Evolutionary conservation across 2,113 vertebrate species (phyloP), one percentile per base, ranked within the genome.

Genomic region (Ivindomyrus marchei): DNA sequence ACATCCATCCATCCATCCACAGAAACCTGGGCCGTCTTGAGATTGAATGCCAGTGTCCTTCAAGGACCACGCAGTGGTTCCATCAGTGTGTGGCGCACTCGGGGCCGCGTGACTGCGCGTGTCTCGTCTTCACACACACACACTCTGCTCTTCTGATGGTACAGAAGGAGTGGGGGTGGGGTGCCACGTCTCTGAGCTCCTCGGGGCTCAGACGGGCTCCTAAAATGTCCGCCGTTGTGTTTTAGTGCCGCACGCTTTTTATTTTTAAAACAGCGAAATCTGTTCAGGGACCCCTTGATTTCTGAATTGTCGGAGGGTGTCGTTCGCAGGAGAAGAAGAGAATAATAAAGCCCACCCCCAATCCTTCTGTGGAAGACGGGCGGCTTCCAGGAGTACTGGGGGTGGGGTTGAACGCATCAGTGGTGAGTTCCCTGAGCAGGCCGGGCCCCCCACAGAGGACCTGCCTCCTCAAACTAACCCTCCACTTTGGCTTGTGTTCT

Each of bases 241-340:
- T 94, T 88, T 96, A 91, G 93, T 95, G 93, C 94, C 8, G 53
- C 94, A 95, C 95, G 96, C 94, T 89, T 96, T 96, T 96, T 96
- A 96, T 96, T 96, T 96, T 94, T 94, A 94, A 94, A 95, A 92
- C 95, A 95, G 95, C 94, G 94, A 96, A 96, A 96, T 96, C 96
- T 96, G 96, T 95, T 96, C 94, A 95, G 95, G 95, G 95, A 95
- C 95, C 95, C 95, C 94, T 95, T 94, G 94, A 94, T 96, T 95
- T 94, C 91, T 92, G 94, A 94, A 95, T 95, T 94, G 94, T 94
- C 95, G 95, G 95, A 92, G 95, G 95, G 96, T 96, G 96, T 96
- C 94, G 93, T 95, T 96, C 94, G 93, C 94, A 95, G 92, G 92
- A 92, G 89, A 66, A 89, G 85, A 93, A 92, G 93, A 95, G 94